Evolutionary conservation across 2,113 vertebrate species (phyloP).

Genomic region (Siphamia tubifer): DNA sequence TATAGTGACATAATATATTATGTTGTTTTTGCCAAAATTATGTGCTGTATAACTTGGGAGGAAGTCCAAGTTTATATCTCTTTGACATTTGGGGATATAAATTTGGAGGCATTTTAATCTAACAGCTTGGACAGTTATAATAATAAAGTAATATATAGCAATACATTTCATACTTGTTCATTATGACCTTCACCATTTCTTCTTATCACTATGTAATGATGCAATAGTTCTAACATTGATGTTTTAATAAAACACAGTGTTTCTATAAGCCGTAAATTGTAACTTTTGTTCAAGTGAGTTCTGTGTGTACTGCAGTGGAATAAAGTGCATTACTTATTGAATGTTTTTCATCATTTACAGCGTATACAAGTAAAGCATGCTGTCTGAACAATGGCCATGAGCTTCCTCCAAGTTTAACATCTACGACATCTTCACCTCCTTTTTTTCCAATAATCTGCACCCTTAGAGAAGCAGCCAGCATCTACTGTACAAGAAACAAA

Average conservation of each 20-base stretch:
- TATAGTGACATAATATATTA: no score
- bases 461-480: neutral
- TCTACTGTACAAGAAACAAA: conserved; percentile 6
- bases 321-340: neutral
- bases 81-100: no score
- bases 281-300: neutral
- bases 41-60: no score
- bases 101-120: no score
- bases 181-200: no score
- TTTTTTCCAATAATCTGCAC: neutral
- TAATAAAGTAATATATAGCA: no score
- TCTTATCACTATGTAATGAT: no score
- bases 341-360: neutral
- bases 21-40: no score
- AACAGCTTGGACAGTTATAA: no score
- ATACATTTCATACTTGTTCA: no score
- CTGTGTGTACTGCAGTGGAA: neutral
- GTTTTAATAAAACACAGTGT: conserved; percentile 12
- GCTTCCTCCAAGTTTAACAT: neutral
- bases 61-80: no score
- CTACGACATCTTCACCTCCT: neutral
- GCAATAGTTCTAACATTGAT: neutral
- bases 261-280: neutral
- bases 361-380: neutral
- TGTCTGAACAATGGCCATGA: neutral